These are phyloP conservation scores for Lophura nycthemera DNA, from an alignment of 2,113 vertebrate genomes.

Conservation along the genomic window DNA sequence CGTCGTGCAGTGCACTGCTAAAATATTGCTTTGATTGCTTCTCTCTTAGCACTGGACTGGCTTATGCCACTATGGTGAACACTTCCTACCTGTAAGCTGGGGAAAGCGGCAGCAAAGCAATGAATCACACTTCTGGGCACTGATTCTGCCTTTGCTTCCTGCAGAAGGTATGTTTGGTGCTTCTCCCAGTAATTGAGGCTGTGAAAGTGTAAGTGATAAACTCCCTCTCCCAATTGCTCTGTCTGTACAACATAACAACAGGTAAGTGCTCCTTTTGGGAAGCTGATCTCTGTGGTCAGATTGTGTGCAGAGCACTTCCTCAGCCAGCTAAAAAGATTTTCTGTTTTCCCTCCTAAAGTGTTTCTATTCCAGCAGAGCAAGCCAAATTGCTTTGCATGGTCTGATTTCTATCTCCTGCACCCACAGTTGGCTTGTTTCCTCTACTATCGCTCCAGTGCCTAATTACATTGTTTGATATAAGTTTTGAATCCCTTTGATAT, in stretches of 20 bases:
- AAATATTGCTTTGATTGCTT: not conserved
- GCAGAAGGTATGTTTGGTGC: not conserved
- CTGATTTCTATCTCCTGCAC: not conserved
- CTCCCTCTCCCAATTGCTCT: not conserved
- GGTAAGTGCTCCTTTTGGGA: not conserved
- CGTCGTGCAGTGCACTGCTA: fast-evolving
- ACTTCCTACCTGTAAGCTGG: not conserved
- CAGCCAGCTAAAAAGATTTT: not conserved
- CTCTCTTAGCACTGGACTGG: not conserved
- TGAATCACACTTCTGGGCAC: not conserved
- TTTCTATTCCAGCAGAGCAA: conserved; percentile 31
- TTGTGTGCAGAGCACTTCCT: not conserved
- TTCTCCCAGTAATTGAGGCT: not conserved
- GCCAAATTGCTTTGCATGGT: not conserved
- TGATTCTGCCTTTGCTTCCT: not conserved
- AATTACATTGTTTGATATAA: not conserved
- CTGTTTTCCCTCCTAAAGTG: not conserved
- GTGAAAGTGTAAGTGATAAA: not conserved
- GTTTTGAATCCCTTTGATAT: conserved; percentile 26
- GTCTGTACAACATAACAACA: not conserved
- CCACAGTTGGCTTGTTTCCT: not conserved
- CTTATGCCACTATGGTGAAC: fast-evolving
- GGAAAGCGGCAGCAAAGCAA: not conserved
- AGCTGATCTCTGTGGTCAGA: not conserved
- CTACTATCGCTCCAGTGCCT: not conserved